Evolutionary conservation across 2,113 vertebrate genomes (phyloP).

Genomic region (Alligator sinensis): DNA sequence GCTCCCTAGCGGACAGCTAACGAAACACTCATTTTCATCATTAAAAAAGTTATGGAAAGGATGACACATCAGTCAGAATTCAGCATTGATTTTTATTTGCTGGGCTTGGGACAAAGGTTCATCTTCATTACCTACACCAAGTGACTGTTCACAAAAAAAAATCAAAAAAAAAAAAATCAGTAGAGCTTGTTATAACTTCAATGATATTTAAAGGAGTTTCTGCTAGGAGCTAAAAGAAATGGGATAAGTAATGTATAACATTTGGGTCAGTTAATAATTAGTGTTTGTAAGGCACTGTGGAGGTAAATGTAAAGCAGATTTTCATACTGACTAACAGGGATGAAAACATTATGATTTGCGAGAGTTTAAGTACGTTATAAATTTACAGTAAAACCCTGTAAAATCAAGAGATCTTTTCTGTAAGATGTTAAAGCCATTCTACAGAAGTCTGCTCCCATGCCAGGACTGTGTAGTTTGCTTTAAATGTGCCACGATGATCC

Average conservation of each 20-base stretch:
- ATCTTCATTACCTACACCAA: background rate
- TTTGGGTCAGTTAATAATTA: background rate
- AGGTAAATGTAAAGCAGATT: background rate
- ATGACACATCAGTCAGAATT: background rate
- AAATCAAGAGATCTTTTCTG: background rate
- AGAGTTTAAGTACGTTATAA: background rate
- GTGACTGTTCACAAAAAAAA: no score
- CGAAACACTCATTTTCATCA: background rate
- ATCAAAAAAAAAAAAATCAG: background rate
- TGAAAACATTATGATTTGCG: background rate
- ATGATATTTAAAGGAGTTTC: background rate
- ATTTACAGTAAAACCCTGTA: background rate
- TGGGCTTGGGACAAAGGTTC: background rate
- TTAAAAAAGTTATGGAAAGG: background rate
- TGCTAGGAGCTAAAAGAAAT: background rate
- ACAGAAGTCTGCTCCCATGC: background rate
- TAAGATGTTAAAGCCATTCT: background rate
- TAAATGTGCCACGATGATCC: accelerated
- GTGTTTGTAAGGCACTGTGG: background rate
- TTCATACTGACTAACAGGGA: background rate
- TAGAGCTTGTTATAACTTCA: background rate
- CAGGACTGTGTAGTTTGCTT: background rate
- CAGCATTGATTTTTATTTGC: background rate
- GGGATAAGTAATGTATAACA: background rate
- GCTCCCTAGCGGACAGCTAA: background rate